Base-by-base conservation (phyloP, 2,888 invertebrate species). In the Hirtodrosophila duncani region DNA sequence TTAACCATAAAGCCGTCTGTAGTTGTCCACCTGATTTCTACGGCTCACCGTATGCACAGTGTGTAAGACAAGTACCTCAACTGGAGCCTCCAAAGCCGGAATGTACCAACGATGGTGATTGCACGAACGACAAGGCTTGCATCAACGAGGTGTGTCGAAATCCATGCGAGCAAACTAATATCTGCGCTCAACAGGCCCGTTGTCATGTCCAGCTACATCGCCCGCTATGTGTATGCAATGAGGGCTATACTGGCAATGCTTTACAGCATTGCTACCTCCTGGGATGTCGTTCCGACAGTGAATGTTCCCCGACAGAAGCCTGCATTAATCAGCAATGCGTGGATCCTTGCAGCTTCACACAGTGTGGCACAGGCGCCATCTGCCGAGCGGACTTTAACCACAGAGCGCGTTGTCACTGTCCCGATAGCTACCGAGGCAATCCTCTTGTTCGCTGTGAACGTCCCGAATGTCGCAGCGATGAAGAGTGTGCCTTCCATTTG, bases 201-300 rank as follows among this genome's bases (percentile, higher is more conserved):
- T 96, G 95, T 75, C 89, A 92, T 51, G 92, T 93, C 0, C 92
- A 92, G 85, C 88, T 92, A 53, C 96, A 96, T 78, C 89, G 95
- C 71, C 93, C 95, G 5, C 89, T 93, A 14, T 97, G 96, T 83
- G 91, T 92, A 2, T 96, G 96, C 81, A 89, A 91, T 65, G 92
- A 93, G 66, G 85, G 94, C 21, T 94, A 91, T 80, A 93, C 94
- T 61, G 97, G 96, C 81, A 94, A 95, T 82, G 93, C 94, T 9
- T 91, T 94, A 74, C 89, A 90, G 44, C 90, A 92, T 70, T 95
- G 95, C 79, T 91, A 92, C 74, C 91, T 93, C 82, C 91, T 94
- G 67, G 95, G 96, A 70, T 97, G 97, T 80, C 91, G 94, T 68
- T 91, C 92, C 34, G 94, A 96, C 83, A 91, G 92, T 41, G 95